phyloP scores from a whole-genome alignment of 2,888 invertebrate species.

The Ophion obscuratus region DNA sequence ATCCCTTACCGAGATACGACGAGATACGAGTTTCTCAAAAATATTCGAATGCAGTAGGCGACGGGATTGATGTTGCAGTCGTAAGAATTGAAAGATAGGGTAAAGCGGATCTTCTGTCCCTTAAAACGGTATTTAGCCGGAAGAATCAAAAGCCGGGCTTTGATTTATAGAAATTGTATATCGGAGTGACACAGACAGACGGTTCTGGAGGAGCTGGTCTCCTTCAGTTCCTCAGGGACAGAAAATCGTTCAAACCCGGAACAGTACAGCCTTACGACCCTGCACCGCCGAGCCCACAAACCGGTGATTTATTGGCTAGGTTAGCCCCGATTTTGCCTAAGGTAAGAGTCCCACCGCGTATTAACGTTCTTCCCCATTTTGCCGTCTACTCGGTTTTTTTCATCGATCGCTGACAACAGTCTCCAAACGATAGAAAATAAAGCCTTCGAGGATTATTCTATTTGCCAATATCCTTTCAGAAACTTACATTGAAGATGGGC shows the following conservation, averaged over 20 bases:
- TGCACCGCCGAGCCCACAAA: conserved; percentile 71
- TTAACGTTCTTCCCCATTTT: conserved; percentile 13
- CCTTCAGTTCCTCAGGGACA: conserved; percentile 80
- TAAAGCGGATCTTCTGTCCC: conserved; percentile 72
- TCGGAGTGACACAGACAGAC: conserved; percentile 87
- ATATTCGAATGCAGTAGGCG: background rate
- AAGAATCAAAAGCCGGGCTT: conserved; percentile 69
- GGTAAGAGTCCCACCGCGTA: conserved; percentile 82
- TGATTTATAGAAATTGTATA: conserved; percentile 87
- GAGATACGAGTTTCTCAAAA: too few relatives aligned
- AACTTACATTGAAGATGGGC: conserved; percentile 90
- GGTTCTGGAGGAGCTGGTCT: conserved; percentile 83
- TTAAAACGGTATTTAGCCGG: conserved; percentile 69
- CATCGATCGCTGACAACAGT: background rate
- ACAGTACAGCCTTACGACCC: conserved; percentile 66
- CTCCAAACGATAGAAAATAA: background rate
- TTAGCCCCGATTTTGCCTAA: conserved; percentile 93
- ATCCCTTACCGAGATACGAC: background rate
- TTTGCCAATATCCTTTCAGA: conserved; percentile 89
- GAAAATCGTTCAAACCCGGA: conserved; percentile 75
- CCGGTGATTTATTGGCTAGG: conserved; percentile 83
- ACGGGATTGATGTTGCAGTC: conserved; percentile 16
- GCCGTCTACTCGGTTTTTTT: conserved; percentile 6
- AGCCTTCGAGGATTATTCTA: background rate
- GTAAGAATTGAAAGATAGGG: conserved; percentile 47